These are phyloP conservation scores for Drosophila ananassae DNA, from an alignment of 1,140 invertebrate genomes.

Conservation along the genomic window DNA sequence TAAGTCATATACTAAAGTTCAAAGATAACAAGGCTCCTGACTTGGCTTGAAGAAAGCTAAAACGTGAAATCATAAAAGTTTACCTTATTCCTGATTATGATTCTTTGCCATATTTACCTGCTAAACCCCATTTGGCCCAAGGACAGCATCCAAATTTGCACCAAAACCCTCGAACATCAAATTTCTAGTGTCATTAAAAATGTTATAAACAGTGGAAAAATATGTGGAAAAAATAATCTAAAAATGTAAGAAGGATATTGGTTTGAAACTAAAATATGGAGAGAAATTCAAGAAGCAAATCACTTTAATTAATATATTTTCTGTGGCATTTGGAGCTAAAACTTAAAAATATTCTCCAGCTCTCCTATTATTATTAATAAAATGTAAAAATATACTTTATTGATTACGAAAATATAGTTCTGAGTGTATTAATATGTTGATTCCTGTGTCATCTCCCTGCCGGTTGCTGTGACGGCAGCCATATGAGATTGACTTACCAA, in stretches of 20 bases:
- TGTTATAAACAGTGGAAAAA: slow-evolving; percentile 52
- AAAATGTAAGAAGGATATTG: slow-evolving; percentile 36
- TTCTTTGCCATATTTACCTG: not conserved
- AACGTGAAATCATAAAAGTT: not conserved
- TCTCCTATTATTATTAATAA: too few species aligned
- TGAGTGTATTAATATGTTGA: not conserved
- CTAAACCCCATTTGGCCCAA: slow-evolving; percentile 49
- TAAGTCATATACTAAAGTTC: not conserved
- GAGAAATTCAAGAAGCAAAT: not conserved
- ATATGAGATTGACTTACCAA: slow-evolving; percentile 56
- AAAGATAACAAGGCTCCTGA: not conserved
- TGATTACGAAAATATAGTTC: not conserved
- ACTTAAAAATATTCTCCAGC: not conserved
- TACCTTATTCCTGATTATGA: slow-evolving; percentile 1
- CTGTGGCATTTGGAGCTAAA: not conserved
- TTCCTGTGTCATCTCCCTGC: not conserved
- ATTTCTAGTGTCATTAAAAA: slow-evolving; percentile 72
- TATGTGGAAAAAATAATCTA: slow-evolving; percentile 23
- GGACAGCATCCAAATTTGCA: slow-evolving; percentile 43
- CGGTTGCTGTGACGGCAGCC: slow-evolving; percentile 46
- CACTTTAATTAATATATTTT: not conserved
- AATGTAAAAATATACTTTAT: not conserved
- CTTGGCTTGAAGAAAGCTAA: not conserved
- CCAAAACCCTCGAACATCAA: slow-evolving; percentile 52
- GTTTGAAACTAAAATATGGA: not conserved